These are phyloP conservation scores for Apodemia duryi DNA, from an alignment of 2,888 invertebrate species.

Conservation along the genomic window DNA sequence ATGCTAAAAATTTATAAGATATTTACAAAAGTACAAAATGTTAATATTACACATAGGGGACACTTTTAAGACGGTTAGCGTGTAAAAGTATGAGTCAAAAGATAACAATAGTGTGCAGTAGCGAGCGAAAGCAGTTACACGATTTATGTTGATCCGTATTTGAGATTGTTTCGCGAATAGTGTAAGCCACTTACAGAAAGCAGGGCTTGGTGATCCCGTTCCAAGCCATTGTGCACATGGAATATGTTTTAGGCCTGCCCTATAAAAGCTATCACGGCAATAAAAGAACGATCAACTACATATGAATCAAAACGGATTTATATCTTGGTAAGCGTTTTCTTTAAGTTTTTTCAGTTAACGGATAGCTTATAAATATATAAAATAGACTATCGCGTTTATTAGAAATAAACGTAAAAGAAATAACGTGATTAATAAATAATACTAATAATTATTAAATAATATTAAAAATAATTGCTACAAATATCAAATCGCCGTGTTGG, in stretches of 20 bases:
- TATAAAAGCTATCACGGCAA: constrained; percentile 1
- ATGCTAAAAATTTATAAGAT: no score
- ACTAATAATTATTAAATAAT: no score
- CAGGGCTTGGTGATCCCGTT: constrained; percentile 15
- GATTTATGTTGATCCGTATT: constrained; percentile 46
- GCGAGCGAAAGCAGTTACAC: constrained; percentile 34
- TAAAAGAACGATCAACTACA: constrained; percentile 23
- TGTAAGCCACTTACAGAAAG: constrained; percentile 34
- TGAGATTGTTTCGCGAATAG: constrained; percentile 49
- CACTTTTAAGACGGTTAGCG: constrained; percentile 1
- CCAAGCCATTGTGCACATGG: constrained; percentile 15
- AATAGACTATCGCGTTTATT: no score
- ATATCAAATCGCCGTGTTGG: no score
- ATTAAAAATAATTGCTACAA: no score
- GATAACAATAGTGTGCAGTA: constrained; percentile 12
- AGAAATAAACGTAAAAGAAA: no score
- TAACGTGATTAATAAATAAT: no score
- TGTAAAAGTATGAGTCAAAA: constrained; percentile 3
- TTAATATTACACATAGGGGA: not conserved
- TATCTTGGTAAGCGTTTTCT: no score
- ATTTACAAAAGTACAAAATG: no score
- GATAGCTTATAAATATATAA: no score
- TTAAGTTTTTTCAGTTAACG: no score
- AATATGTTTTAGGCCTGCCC: constrained; percentile 10
- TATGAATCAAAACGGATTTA: constrained; percentile 15